Evolutionary conservation across 1,140 invertebrate genomes (phyloP).

Genomic region (Plodia interpunctella): DNA sequence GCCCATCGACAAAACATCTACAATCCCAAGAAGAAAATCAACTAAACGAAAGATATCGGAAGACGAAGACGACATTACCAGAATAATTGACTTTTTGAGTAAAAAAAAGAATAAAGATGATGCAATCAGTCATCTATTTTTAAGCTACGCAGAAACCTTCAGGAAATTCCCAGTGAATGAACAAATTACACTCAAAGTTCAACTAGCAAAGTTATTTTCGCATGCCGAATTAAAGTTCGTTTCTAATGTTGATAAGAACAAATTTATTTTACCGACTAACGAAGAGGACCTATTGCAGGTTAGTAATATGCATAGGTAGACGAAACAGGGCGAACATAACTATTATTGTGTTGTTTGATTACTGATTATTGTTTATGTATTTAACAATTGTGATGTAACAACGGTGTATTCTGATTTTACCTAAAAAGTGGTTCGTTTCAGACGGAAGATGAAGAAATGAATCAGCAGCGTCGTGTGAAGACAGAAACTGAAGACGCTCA

Average conservation of each 20-base stretch:
- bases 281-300: neutral
- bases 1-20: neutral
- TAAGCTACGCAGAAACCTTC: conserved; percentile 33
- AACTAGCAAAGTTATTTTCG: conserved; percentile 35
- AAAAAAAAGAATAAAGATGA: conserved; percentile 21
- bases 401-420: no score
- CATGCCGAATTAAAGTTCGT: conserved; percentile 17
- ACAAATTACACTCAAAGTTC: conserved; percentile 26
- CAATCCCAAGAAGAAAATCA: neutral
- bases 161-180: conserved; percentile 25
- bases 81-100: conserved; percentile 3
- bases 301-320: no score
- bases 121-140: conserved; percentile 26
- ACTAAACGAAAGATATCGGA: neutral
- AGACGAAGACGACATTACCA: neutral
- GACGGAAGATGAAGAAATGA: no score
- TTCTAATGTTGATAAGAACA: neutral
- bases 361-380: no score
- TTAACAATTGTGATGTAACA: no score
- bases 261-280: neutral
- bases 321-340: no score
- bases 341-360: no score
- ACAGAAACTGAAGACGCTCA: no score
- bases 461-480: no score
- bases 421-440: no score